Evolutionary conservation across 2,113 vertebrate genomes (phyloP), one percentile per base, ranked within the genome.

Genomic region (Carettochelys insculpta): DNA sequence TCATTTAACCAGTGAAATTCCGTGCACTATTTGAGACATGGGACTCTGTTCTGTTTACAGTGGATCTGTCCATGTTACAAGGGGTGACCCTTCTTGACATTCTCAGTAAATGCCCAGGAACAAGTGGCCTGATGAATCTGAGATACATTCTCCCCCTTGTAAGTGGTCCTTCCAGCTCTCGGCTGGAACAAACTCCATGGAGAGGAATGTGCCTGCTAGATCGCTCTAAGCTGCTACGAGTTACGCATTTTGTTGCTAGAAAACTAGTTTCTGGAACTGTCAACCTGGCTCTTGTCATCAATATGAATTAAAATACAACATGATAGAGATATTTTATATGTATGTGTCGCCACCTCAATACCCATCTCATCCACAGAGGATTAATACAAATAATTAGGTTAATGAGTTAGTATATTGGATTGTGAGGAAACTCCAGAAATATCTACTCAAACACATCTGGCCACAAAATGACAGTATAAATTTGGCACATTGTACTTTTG

Each of bases 111-210:
- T 73, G 24, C 41, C 19, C 43, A 90, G 53, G 25, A 85, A 85
- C 0, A 2, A 88, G 73, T 1, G 6, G 16, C 25, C 8, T 11
- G 47, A 24, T 53, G 56, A 51, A 7, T 77, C 2, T 3, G 5
- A 94, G n/a, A 8, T 78, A 43, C 50, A 47, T 11, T 84, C 17
- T 83, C 47, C 68, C n/a, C 77, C 50, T 16, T 53, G 9, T 50
- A 77, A 86, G 65, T 56, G 13, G n/a, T 45, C 24, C 50, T 27
- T 50, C 31, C 76, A 79, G 41, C 77, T 87, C 85, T 83, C 91
- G 82, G 31, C 3, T n/a, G 13, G 85, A 50, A 47, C 38, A 34
- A 56, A 8, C 54, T 56, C 25, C 1, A 5, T n/a, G 29, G 75
- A 7, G 19, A 85, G 71, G 12, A 83, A 45, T 61, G 5, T 52